A percentile compares a stretch with the other conserved stretches of the same genome.
These are phyloP conservation scores for Aphidius ervi DNA, from an alignment of 1,140 invertebrate genomes.

Conservation along the genomic window DNA sequence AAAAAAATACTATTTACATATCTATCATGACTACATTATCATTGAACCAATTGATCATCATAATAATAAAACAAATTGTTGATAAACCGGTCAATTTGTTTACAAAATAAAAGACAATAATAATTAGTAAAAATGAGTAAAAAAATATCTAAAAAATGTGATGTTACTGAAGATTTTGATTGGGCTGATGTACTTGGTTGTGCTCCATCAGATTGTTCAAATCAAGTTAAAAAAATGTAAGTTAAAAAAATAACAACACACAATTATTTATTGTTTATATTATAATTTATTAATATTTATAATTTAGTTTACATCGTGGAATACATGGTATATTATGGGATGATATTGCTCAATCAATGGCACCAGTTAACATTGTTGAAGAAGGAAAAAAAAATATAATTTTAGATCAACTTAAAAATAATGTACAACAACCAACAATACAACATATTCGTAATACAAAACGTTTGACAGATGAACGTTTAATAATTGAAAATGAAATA, in stretches of 20 bases:
- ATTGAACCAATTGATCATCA: too few relatives aligned
- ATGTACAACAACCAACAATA: constrained; percentile 28
- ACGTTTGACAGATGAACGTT: constrained; percentile 30
- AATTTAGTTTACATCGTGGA: constrained; percentile 37
- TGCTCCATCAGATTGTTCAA: constrained; percentile 14
- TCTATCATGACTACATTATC: too few relatives aligned
- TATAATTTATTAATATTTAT: constrained; percentile 1
- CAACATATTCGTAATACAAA: constrained; percentile 31
- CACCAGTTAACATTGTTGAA: constrained; percentile 31
- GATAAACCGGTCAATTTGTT: too few relatives aligned
- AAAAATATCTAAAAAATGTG: neutral
- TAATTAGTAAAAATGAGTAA: neutral
- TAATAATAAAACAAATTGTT: too few relatives aligned
- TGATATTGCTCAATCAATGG: constrained; percentile 31
- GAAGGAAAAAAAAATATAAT: constrained; percentile 43
- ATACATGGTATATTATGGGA: constrained; percentile 40
- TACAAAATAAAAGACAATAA: too few relatives aligned
- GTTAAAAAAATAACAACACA: constrained; percentile 13
- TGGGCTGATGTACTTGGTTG: constrained; percentile 22
- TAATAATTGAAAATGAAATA: constrained; percentile 31
- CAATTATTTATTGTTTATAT: neutral
- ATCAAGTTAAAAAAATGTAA: constrained; percentile 24
- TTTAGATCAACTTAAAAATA: constrained; percentile 36
- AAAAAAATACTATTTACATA: too few relatives aligned
- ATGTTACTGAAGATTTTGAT: constrained; percentile 7